phyloP scores from a whole-genome alignment of 2,888 invertebrate species.

The Rhopalosiphum nymphaeae region DNA sequence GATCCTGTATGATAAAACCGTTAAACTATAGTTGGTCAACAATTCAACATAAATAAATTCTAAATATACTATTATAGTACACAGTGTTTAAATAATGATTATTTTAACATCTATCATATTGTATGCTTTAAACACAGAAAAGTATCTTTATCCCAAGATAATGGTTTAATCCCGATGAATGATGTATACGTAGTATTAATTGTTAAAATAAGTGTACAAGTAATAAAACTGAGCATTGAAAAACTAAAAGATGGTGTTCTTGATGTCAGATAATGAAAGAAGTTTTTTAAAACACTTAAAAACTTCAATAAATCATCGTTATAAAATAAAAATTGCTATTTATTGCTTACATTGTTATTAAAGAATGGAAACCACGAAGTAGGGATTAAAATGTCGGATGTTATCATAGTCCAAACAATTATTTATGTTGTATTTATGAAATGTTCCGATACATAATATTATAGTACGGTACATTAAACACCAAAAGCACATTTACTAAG shows the following conservation, averaged over 20 bases:
- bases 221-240: not conserved
- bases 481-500: not conserved
- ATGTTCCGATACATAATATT: not conserved
- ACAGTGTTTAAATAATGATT: not conserved
- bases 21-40: not conserved
- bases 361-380: not conserved
- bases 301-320: not conserved
- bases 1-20: not conserved
- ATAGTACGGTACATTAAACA: conserved; percentile 3
- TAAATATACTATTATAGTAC: no score
- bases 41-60: not conserved
- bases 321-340: not conserved
- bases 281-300: conserved; percentile 15
- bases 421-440: not conserved
- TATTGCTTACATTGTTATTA: conserved; percentile 8
- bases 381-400: not conserved
- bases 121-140: not conserved
- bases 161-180: not conserved
- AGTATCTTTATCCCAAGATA: not conserved
- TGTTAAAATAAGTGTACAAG: not conserved
- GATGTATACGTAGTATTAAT: not conserved
- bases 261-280: not conserved
- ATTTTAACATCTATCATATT: not conserved
- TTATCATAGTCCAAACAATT: not conserved
- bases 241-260: not conserved